Evolutionary conservation across 2,888 invertebrate species (phyloP), one percentile per base, ranked within the genome.

Genomic region (Noctua janthe): DNA sequence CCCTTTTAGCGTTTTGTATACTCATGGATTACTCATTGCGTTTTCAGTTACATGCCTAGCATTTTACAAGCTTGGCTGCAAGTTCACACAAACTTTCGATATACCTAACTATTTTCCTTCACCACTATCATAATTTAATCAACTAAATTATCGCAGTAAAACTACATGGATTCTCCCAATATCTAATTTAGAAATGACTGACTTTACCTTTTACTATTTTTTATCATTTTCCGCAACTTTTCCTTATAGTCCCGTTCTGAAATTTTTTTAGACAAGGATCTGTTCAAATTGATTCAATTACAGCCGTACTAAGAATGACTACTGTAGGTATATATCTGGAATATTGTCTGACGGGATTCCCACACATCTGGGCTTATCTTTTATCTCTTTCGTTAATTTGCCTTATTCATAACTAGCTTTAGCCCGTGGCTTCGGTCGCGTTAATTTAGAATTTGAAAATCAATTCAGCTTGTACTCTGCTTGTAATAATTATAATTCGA

Each of bases 211-310:
- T 29, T 10, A 15, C 2, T 10, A 1, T 13, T 1, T 54, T 51
- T 20, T 35, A 47, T 56, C 0, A 23, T 56, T 56, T 56, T 56
- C 23, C 23, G n/a, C 56, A 56, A 59, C 1, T 15, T 43, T 80
- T 84, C 84, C 82, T 73, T 20, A 47, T 29, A 66, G 47, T 15
- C 5, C 2, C 7, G 0, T 54, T 64, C n/a, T 71, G 64, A 71
- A 74, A 62, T 69, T 4, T 7, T 51, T 70, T 8, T n/a, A 76
- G 86, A 87, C 80, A 80, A 70, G 29, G 56, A 88, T 86, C 84
- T 75, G 47, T 69, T 2, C n/a, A 56, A 75, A 80, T 80, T 73
- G 47, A 80, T 86, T 75, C 71, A 76, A 88, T 86, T 78, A 84
- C n/a, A 13, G 62, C 3, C 29, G 49, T 88, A 88, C 81, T 17